Evolutionary conservation across 2,797 vertebrate genomes (phyloP), one percentile per base, ranked within the genome.

Genomic region (Anas bernieri): DNA sequence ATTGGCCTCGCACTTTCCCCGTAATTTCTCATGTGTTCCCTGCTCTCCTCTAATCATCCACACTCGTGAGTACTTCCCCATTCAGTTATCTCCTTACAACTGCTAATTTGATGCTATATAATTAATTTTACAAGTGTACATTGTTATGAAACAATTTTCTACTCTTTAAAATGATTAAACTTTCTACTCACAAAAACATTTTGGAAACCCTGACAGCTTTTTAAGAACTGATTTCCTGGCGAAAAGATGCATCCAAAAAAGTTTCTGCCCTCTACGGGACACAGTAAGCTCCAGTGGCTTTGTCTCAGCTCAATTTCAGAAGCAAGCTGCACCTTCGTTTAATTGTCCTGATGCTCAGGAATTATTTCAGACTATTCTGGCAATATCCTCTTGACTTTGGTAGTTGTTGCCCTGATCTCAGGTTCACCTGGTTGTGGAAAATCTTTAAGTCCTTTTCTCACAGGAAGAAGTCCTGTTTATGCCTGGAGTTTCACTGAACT

Each of bases 11-110:
- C 83, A 86, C 83, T 96, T 94, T 92, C 81, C 74, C 93, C 7
- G 68, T 96, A 96, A 97, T 95, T 97, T 95, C 92, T 96, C 78
- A 83, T 77, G 89, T 88, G 94, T 88, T 97, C 93, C 94, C 93
- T 77, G 62, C 58, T 95, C 79, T 92, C 83, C 78, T 93, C 87
- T 93, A 95, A 93, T 97, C 96, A 95, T 76, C 85, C 79, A 86
- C 67, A 68, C 95, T 95, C 92, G 20, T 30, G 86, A 92, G 86
- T 86, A 90, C 86, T 92, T 95, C 56, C 79, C 90, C 88, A 48
- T 90, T 95, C 92, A 91, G 90, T 95, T 95, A 95, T 82, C 93
- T 94, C 85, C 85, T 95, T 93, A 93, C 82, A 90, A 90, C 77
- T 95, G 92, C 89, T 95, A 95, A 95, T 97, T 95, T 82, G 87